phyloP scores from a whole-genome alignment of 2,888 invertebrate species.

The Formica aserva region DNA sequence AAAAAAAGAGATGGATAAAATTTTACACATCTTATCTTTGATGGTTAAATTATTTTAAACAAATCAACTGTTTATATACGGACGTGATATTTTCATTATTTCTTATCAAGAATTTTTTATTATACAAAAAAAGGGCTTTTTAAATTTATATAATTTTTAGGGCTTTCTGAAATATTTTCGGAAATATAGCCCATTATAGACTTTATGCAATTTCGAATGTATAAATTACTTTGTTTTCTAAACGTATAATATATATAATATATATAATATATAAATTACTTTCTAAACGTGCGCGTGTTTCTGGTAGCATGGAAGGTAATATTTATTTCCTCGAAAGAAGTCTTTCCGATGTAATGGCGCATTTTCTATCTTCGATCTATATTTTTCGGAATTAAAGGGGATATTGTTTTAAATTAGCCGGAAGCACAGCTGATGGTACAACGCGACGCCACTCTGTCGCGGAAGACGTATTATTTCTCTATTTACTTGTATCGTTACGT shows the following conservation, averaged over 20 bases:
- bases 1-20: background rate
- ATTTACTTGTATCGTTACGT: constrained; percentile 29
- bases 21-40: background rate
- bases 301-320: background rate
- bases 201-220: background rate
- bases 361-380: background rate
- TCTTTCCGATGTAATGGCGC: background rate
- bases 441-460: background rate
- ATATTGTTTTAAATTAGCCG: constrained; percentile 28
- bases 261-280: background rate
- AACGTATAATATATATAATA: background rate
- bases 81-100: background rate
- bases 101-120: background rate
- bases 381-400: background rate
- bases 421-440: background rate
- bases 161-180: background rate
- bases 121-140: background rate
- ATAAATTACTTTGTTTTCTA: background rate
- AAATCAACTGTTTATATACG: background rate
- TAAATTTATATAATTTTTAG: background rate
- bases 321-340: background rate
- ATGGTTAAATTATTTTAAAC: background rate
- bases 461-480: constrained; percentile 46
- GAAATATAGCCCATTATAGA: background rate
- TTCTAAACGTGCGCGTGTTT: background rate